Evolutionary conservation across 2,113 vertebrate species (phyloP).

Genomic region (Xenopus laevis): DNA sequence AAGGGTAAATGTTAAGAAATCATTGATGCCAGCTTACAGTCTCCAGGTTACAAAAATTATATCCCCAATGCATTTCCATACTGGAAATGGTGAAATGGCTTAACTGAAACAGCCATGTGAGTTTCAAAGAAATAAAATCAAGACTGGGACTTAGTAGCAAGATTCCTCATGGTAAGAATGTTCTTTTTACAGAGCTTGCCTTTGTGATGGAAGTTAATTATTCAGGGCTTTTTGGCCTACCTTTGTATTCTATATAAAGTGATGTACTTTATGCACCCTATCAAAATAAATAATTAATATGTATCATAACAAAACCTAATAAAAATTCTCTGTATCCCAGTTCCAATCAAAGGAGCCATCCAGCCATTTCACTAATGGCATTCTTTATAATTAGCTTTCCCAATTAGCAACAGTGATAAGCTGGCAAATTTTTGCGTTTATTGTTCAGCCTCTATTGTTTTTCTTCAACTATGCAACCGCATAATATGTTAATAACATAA

Average conservation of each 20-base stretch:
- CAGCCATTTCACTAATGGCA: slow-evolving; percentile 43
- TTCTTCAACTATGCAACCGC: slow-evolving; percentile 33
- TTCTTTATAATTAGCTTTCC: slow-evolving; percentile 46
- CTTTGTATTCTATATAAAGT: slow-evolving; percentile 37
- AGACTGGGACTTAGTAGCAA: slow-evolving; percentile 14
- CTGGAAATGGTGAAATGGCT: slow-evolving; percentile 26
- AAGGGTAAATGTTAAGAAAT: slow-evolving; percentile 24
- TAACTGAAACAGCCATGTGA: slow-evolving; percentile 17
- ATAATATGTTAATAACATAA: slow-evolving; percentile 41
- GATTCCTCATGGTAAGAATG: slow-evolving; percentile 26
- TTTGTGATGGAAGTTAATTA: slow-evolving; percentile 38
- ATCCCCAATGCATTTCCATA: slow-evolving; percentile 36
- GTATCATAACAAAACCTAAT: slow-evolving; percentile 42
- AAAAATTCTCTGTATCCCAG: slow-evolving; percentile 38
- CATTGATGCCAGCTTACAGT: slow-evolving; percentile 28
- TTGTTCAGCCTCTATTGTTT: slow-evolving; percentile 41
- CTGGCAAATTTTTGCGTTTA: slow-evolving; percentile 38
- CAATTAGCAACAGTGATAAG: slow-evolving; percentile 44
- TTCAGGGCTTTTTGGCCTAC: slow-evolving; percentile 42
- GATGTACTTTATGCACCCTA: slow-evolving; percentile 28
- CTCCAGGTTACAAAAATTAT: slow-evolving; percentile 39
- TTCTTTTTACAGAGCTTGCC: slow-evolving; percentile 5
- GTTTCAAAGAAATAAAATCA: neutral
- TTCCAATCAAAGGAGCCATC: slow-evolving; percentile 40
- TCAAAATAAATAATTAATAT: slow-evolving; percentile 47